A percentile compares a stretch with the other conserved stretches of the same genome.
These are phyloP conservation scores for Meghimatium bilineatum DNA, from an alignment of 2,888 invertebrate genomes.

Conservation along the genomic window DNA sequence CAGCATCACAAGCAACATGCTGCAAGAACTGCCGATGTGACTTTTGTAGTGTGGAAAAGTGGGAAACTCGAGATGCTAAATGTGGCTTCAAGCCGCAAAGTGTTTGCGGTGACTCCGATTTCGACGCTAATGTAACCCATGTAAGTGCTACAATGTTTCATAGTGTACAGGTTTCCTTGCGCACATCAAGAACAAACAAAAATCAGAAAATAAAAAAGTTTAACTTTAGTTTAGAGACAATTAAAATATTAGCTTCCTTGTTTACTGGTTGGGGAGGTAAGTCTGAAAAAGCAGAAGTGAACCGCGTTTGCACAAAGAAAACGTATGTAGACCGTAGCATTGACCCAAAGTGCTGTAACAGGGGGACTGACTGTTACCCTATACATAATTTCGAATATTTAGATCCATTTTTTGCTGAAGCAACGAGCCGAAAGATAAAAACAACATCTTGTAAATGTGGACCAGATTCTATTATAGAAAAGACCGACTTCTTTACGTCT, in stretches of 20 bases:
- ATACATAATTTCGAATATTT: neutral
- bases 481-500: neutral
- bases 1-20: neutral
- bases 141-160: constrained; percentile 17
- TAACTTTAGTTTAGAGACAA: constrained; percentile 14
- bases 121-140: neutral
- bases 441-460: neutral
- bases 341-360: neutral
- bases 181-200: neutral
- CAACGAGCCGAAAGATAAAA: neutral
- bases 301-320: neutral
- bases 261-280: neutral
- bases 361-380: neutral
- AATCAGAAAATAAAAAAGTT: constrained; percentile 11
- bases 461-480: neutral
- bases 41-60: neutral
- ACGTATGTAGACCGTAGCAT: neutral
- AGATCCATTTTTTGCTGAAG: neutral
- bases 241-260: constrained; percentile 3
- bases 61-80: no score
- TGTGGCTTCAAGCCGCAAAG: no score
- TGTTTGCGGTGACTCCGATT: neutral
- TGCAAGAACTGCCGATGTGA: neutral
- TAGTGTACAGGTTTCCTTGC: constrained; percentile 6
- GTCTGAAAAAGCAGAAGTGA: neutral